Evolutionary conservation across 2,888 invertebrate genomes (phyloP).

Genomic region (Tenthredo distinguenda): DNA sequence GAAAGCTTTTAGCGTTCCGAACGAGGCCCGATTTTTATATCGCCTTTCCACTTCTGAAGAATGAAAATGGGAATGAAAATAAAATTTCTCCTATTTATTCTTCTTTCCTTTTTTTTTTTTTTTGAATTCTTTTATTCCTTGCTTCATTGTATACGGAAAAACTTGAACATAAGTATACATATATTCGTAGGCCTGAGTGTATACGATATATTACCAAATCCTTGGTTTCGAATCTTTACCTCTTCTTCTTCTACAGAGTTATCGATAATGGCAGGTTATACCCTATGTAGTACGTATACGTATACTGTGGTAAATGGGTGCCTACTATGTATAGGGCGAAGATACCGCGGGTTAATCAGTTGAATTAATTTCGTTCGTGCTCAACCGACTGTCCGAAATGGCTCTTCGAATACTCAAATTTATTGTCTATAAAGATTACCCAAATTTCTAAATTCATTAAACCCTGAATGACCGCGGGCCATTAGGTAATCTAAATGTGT

Average conservation of each 20-base stretch:
- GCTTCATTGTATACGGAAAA: background rate
- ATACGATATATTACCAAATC: background rate
- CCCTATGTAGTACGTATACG: background rate
- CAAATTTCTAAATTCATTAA: conserved; percentile 61
- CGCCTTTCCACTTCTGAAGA: conserved; percentile 52
- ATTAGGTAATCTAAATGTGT: conserved; percentile 60
- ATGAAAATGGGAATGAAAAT: background rate
- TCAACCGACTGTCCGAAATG: conserved; percentile 42
- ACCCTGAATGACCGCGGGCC: conserved; percentile 56
- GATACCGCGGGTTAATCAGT: conserved; percentile 41
- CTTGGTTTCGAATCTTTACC: background rate
- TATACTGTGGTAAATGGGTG: conserved; percentile 2
- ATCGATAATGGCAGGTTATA: background rate
- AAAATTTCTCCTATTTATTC: conserved; percentile 1
- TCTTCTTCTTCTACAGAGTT: background rate
- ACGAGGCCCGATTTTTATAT: conserved; percentile 57
- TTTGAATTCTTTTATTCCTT: too few relatives aligned
- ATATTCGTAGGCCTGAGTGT: background rate
- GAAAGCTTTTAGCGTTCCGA: conserved; percentile 56
- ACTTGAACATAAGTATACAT: background rate
- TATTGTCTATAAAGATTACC: conserved; percentile 59
- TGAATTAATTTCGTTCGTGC: conserved; percentile 41
- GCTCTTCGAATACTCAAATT: conserved; percentile 56
- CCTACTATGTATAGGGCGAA: background rate
- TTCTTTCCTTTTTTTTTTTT: background rate